Evolutionary conservation across 2,888 invertebrate genomes (phyloP).

Genomic region (Synanthedon formicaeformis): DNA sequence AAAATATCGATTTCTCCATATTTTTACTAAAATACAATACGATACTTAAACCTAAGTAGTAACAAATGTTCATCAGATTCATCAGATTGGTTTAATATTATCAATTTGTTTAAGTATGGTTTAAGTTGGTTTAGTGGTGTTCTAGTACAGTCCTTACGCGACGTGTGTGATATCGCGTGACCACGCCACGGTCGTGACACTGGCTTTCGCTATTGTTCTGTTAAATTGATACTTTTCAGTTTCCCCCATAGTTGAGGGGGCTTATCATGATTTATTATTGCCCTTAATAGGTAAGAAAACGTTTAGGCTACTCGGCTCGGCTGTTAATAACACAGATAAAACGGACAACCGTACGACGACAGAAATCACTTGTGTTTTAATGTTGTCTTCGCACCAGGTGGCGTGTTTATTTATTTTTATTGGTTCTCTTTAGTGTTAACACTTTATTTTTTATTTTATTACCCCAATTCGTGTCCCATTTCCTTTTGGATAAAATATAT

Average conservation of each 20-base stretch:
- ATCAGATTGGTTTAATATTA: too few species aligned
- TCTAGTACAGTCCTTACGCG: not conserved
- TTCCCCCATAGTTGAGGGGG: slow-evolving; percentile 20
- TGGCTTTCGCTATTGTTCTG: slow-evolving; percentile 22
- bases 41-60: too few species aligned
- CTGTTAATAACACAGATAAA: slow-evolving; percentile 6
- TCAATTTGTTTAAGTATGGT: too few species aligned
- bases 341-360: not conserved
- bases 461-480: too few species aligned
- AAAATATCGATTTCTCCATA: too few species aligned
- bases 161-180: slow-evolving; percentile 29
- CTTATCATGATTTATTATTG: slow-evolving; percentile 43
- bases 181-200: slow-evolving; percentile 24
- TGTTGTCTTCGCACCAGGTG: not conserved
- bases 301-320: slow-evolving; percentile 11
- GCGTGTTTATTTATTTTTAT: not conserved
- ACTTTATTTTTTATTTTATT: too few species aligned
- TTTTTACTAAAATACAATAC: too few species aligned
- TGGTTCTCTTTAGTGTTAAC: too few species aligned
- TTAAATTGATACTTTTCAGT: slow-evolving; percentile 48
- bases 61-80: too few species aligned
- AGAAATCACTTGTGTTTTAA: not conserved
- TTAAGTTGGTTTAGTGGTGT: too few species aligned
- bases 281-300: slow-evolving; percentile 24
- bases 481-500: too few species aligned